A percentile compares a stretch with the other conserved stretches of the same genome.
Evolutionary conservation across 2,888 invertebrate genomes (phyloP).

Genomic region (Drosophila kokeensis): DNA sequence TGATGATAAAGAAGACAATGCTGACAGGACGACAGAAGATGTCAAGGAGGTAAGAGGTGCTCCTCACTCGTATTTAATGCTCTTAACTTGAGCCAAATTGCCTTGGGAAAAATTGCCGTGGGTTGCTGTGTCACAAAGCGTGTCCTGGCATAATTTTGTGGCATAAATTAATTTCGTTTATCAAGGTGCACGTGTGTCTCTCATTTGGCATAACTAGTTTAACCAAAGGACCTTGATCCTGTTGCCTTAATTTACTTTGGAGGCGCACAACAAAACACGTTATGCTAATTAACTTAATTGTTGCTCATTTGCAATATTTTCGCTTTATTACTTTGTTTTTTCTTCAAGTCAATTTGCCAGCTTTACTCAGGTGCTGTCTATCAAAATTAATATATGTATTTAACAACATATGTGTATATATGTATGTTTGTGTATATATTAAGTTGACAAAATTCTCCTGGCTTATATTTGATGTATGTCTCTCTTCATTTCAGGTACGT

Average conservation of each 20-base stretch:
- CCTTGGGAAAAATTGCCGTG: slow-evolving; percentile 3
- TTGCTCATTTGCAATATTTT: slow-evolving; percentile 57
- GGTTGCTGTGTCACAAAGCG: slow-evolving; percentile 31
- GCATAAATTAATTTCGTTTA: slow-evolving; percentile 47
- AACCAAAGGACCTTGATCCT: slow-evolving; percentile 19
- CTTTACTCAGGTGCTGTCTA: slow-evolving; percentile 24
- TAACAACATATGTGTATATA: slow-evolving; percentile 14
- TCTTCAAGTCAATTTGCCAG: slow-evolving; percentile 10
- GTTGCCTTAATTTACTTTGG: slow-evolving; percentile 3
- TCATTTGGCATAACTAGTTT: slow-evolving; percentile 25
- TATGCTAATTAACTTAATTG: slow-evolving; percentile 64
- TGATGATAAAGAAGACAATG: slow-evolving; percentile 1
- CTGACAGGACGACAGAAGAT: neutral
- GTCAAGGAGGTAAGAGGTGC: slow-evolving; percentile 18
- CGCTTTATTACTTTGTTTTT: slow-evolving; percentile 23
- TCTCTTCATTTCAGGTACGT: slow-evolving; percentile 59
- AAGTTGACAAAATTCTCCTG: neutral
- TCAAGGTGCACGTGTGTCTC: slow-evolving; percentile 36
- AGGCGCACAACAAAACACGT: slow-evolving; percentile 41
- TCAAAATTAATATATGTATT: slow-evolving; percentile 11
- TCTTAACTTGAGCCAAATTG: slow-evolving; percentile 28
- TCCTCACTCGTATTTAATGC: slow-evolving; percentile 1
- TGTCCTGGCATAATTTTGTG: slow-evolving; percentile 60
- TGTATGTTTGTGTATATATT: slow-evolving; percentile 8
- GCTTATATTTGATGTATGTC: slow-evolving; percentile 8